Conservation (phyloP, 2,888 invertebrate species). For the Branchellion lobata region DNA sequence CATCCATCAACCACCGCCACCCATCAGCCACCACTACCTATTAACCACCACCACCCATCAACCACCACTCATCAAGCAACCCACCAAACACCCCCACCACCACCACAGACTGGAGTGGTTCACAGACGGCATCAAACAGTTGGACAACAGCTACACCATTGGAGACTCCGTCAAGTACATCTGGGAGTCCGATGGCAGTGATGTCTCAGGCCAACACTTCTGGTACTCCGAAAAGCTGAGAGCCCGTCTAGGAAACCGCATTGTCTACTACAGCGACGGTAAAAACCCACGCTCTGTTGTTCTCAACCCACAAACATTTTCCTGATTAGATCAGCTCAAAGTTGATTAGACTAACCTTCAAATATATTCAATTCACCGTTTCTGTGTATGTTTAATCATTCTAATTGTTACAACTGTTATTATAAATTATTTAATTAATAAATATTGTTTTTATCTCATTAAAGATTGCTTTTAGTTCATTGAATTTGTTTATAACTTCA, state of each 20-base stretch:
- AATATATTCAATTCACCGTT: too few relatives aligned
- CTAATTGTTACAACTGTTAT: too few relatives aligned
- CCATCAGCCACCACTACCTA: background rate
- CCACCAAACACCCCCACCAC: too few relatives aligned
- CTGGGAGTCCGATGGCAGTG: constrained; percentile 74
- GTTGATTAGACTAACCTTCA: background rate
- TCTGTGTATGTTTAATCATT: too few relatives aligned
- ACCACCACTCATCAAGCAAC: too few relatives aligned
- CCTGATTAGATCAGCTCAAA: background rate
- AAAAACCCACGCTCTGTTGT: too few relatives aligned
- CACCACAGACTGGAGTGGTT: constrained; percentile 83
- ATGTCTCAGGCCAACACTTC: constrained; percentile 53
- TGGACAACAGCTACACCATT: constrained; percentile 7
- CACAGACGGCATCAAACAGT: constrained; percentile 69
- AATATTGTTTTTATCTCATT: too few relatives aligned
- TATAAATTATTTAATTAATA: too few relatives aligned
- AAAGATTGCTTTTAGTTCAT: too few relatives aligned
- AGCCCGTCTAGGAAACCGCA: constrained; percentile 62
- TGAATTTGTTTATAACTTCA: too few relatives aligned
- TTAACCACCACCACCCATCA: too few relatives aligned
- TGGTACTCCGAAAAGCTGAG: constrained; percentile 56
- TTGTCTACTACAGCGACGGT: constrained; percentile 54
- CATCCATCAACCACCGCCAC: background rate
- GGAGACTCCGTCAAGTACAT: constrained; percentile 41
- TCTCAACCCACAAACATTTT: background rate